These are phyloP conservation scores for Muscidifurax raptorellus DNA, from an alignment of 1,140 invertebrate genomes.

Conservation along the genomic window DNA sequence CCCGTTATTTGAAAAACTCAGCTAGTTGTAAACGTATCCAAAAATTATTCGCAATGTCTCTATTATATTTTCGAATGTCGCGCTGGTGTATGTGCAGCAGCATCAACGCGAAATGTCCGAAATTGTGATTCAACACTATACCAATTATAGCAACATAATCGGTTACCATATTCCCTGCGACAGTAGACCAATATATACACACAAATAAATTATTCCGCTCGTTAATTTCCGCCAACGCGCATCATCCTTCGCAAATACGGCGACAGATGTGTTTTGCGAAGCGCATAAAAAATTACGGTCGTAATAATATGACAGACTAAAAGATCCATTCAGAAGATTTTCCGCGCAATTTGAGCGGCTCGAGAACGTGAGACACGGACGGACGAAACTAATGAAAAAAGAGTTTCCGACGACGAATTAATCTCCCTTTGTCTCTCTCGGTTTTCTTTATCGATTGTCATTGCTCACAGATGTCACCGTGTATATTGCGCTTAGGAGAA, in stretches of 20 bases:
- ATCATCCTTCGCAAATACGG: too few relatives aligned
- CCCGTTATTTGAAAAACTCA: background rate
- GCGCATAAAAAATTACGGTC: background rate
- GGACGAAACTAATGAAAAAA: conserved; percentile 27
- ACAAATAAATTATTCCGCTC: too few relatives aligned
- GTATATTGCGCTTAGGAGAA: background rate
- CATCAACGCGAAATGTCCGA: too few relatives aligned
- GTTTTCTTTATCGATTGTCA: conserved; percentile 34
- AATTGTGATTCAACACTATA: too few relatives aligned
- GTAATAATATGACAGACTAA: background rate
- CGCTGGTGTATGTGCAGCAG: too few relatives aligned
- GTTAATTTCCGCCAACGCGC: too few relatives aligned
- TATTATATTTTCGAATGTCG: background rate
- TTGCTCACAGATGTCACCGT: background rate
- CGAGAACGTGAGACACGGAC: background rate
- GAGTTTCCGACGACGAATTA: conserved; percentile 20
- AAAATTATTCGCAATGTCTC: background rate
- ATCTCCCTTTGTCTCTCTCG: conserved; percentile 19
- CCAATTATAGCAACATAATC: too few relatives aligned
- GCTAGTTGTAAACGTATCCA: background rate
- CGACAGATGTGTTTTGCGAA: too few relatives aligned
- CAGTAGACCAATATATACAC: too few relatives aligned
- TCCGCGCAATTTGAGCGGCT: conserved; percentile 12
- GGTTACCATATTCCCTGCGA: too few relatives aligned
- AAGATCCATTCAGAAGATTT: conserved; percentile 1